phyloP scores from a whole-genome alignment of 2,888 invertebrate species.

The Tenthredo mesomela region DNA sequence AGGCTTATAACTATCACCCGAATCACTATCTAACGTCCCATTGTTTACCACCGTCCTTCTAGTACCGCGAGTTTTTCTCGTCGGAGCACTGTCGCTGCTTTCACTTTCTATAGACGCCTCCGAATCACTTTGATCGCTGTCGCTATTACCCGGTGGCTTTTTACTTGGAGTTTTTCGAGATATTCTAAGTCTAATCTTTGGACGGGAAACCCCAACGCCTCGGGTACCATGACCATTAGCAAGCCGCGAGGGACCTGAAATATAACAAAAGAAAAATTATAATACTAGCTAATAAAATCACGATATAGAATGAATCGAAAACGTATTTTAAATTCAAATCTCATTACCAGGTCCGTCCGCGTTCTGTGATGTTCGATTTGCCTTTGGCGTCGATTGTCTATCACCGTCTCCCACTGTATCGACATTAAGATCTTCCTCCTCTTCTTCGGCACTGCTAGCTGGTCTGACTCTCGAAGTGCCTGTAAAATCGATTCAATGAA shows the following conservation, averaged over 20 bases:
- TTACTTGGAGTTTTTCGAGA: conserved; percentile 59
- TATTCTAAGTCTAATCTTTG: conserved; percentile 66
- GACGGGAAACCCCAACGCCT: conserved; percentile 62
- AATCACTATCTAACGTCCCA: conserved; percentile 76
- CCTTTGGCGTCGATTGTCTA: conserved; percentile 56
- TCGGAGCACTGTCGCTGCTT: conserved; percentile 70
- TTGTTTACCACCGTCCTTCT: conserved; percentile 69
- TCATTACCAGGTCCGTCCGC: conserved; percentile 66
- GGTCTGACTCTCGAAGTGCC: conserved; percentile 67
- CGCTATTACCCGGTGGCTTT: conserved; percentile 61
- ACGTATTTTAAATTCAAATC: not conserved
- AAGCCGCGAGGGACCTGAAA: conserved; percentile 72
- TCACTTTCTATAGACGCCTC: conserved; percentile 68
- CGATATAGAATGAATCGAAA: too few species aligned
- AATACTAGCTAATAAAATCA: too few species aligned
- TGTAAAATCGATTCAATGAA: conserved; percentile 42
- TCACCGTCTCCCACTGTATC: conserved; percentile 64
- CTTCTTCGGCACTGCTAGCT: conserved; percentile 60
- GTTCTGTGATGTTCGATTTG: conserved; percentile 53
- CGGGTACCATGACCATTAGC: conserved; percentile 72
- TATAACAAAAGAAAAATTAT: not conserved
- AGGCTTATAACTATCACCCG: conserved; percentile 81
- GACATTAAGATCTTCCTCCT: conserved; percentile 62
- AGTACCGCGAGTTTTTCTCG: conserved; percentile 67
- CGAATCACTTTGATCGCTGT: conserved; percentile 69